Evolutionary conservation across 2,888 invertebrate genomes (phyloP).

Genomic region (Agrotis puta): DNA sequence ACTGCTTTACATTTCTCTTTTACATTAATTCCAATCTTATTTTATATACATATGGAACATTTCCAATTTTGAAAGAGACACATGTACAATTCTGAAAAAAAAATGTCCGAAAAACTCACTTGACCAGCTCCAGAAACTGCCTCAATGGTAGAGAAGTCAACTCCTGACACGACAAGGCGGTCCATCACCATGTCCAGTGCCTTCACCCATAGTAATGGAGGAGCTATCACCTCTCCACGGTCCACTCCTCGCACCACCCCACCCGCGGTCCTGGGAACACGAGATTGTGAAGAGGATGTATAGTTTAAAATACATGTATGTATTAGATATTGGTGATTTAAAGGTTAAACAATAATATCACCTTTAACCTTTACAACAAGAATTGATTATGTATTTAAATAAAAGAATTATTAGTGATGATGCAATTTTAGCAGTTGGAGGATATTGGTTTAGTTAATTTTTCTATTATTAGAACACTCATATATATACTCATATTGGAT

Average conservation of each 20-base stretch:
- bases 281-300: neutral
- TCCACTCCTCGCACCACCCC: conserved; percentile 89
- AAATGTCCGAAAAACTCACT: conserved; percentile 89
- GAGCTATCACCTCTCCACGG: conserved; percentile 93
- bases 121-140: conserved; percentile 98
- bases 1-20: too few relatives aligned
- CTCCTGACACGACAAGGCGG: conserved; percentile 94
- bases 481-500: too few relatives aligned
- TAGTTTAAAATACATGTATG: too few relatives aligned
- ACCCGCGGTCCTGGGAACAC: conserved; percentile 86
- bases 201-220: conserved; percentile 98
- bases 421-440: neutral
- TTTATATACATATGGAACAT: too few relatives aligned
- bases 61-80: too few relatives aligned
- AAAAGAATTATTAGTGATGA: neutral
- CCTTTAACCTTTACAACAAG: conserved; percentile 4
- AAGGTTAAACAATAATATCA: neutral
- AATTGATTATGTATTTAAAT: neutral
- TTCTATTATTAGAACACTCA: too few relatives aligned
- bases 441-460: too few relatives aligned
- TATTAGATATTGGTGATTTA: neutral
- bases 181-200: conserved; percentile 98
- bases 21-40: too few relatives aligned
- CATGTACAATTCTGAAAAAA: too few relatives aligned
- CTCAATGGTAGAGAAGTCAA: conserved; percentile 95